Percentiles rank a stretch among this genome's conserved stretches.
Conservation (phyloP, 2,888 invertebrate species). For the Hydropsyche betteni region DNA sequence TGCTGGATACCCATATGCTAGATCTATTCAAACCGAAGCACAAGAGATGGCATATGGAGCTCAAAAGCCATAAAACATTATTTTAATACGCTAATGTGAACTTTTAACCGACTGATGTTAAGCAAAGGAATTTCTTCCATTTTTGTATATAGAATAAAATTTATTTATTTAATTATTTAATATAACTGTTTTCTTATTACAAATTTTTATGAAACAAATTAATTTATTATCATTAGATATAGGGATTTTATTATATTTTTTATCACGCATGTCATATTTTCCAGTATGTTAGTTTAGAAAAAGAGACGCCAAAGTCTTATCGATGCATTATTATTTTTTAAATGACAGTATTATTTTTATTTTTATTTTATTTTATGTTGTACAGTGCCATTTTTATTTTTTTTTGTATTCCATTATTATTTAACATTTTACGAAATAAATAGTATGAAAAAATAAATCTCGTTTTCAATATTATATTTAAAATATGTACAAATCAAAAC, state of each 20-base stretch:
- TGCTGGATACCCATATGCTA: slow-evolving; percentile 63
- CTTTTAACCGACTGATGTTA: slow-evolving; percentile 37
- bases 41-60: slow-evolving; percentile 78
- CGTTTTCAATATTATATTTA: too few relatives aligned
- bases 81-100: slow-evolving; percentile 5
- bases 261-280: neutral
- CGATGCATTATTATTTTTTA: slow-evolving; percentile 14
- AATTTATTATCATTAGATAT: slow-evolving; percentile 26
- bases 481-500: too few relatives aligned
- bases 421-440: too few relatives aligned
- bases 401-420: neutral
- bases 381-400: slow-evolving; percentile 36
- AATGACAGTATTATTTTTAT: slow-evolving; percentile 43
- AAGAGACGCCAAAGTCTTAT: slow-evolving; percentile 41
- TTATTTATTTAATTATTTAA: slow-evolving; percentile 24
- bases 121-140: slow-evolving; percentile 3
- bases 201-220: slow-evolving; percentile 23
- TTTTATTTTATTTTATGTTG: slow-evolving; percentile 16
- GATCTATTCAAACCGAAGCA: slow-evolving; percentile 60
- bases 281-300: slow-evolving; percentile 3
- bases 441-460: too few relatives aligned
- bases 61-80: slow-evolving; percentile 60
- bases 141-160: slow-evolving; percentile 13
- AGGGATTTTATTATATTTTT: neutral
- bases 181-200: slow-evolving; percentile 6